These are phyloP conservation scores for Acromyrmex heyeri DNA, from an alignment of 1,140 invertebrate genomes.

Conservation along the genomic window DNA sequence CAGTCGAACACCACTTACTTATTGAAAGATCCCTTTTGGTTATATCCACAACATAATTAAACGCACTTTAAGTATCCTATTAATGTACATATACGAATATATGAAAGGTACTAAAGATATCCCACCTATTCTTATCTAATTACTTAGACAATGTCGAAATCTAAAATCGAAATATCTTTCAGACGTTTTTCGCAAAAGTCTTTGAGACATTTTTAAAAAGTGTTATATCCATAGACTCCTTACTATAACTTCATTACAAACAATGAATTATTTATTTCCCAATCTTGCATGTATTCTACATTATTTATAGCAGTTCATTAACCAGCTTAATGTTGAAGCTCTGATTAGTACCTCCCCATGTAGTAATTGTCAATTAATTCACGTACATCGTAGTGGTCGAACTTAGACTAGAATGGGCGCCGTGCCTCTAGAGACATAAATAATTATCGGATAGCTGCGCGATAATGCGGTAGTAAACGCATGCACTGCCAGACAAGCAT, in stretches of 20 bases:
- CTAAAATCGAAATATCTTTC: no score
- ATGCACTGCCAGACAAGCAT: constrained; percentile 2
- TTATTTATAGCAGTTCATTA: not conserved
- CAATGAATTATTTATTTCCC: no score
- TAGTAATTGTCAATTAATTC: constrained; percentile 71
- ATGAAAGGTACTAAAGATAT: not conserved
- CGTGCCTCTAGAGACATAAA: constrained; percentile 65
- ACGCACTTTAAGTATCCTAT: not conserved
- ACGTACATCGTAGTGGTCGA: constrained; percentile 59
- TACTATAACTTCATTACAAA: no score
- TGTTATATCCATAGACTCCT: no score
- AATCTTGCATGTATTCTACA: not conserved
- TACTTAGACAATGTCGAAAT: no score
- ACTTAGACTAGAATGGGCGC: constrained; percentile 45
- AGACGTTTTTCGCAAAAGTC: no score
- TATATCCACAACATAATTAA: not conserved
- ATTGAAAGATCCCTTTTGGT: not conserved
- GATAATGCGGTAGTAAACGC: constrained; percentile 30
- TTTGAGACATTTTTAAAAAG: no score
- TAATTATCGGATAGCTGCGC: constrained; percentile 67
- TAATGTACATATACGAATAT: no score
- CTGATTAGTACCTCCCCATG: constrained; percentile 2
- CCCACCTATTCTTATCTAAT: not conserved
- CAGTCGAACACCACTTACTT: no score
- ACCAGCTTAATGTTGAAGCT: constrained; percentile 3